Evolutionary conservation across 2,888 invertebrate species (phyloP), one percentile per base, ranked within the genome.

Genomic region (Perdita meconis): DNA sequence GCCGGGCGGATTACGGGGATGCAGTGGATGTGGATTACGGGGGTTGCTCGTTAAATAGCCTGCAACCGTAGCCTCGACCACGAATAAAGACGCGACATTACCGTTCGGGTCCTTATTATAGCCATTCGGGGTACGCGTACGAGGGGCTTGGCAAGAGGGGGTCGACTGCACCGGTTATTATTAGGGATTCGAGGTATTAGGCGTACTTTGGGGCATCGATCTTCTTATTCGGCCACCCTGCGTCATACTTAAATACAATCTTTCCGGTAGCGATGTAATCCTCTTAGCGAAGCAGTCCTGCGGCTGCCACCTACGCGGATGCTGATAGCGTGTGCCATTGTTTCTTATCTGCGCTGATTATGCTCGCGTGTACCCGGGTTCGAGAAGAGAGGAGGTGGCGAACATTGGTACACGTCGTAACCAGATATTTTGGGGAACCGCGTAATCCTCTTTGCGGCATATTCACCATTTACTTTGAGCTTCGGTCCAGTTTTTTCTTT

Each of bases 1-100:
- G 51, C 38, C 38, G 56, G 72, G 24, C 59, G 85, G 86, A 88
- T 88, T 88, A 87, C 78, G 64, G 67, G 70, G 68, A 19, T 80
- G 84, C 56, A 82, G 75, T 81, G 74, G 85, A 80, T 82, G 80
- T 72, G 86, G 86, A 88, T 89, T 89, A 87, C 73, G 80, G 50
- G 82, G 78, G 82, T 56, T 68, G 83, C 72, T 86, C 81, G 88
- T 88, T 88, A 89, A 89, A 88, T 84, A 87, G 84, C 70, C 80
- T 74, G 86, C 83, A 84, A 86, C 81, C 51, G 47, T 67, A 63
- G 66, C 34, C 61, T 42, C 63, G 40, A 61, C 69, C 60, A 30
- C 55, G 78, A 84, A 84, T 82, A 80, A 84, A 82, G 84, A 80
- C 67, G 55, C 61, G 64, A 51, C 67, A 64, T 60, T 73, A 64